Percentiles rank a stretch among this genome's conserved stretches.
These are phyloP conservation scores for Oxytorus armatus DNA, from an alignment of 2,888 invertebrate species.

Conservation along the genomic window DNA sequence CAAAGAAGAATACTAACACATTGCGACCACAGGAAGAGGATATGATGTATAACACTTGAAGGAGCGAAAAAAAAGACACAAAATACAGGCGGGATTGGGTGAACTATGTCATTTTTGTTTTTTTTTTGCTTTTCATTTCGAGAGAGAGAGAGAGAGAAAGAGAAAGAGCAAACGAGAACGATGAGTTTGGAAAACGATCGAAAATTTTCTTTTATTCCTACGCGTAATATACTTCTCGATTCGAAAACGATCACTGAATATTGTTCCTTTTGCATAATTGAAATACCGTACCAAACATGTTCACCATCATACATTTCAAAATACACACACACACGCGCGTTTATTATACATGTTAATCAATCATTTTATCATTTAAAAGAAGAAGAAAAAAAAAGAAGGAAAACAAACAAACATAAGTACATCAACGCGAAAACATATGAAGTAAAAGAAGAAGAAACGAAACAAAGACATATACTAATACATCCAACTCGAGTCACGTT, in stretches of 20 bases:
- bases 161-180: too few relatives aligned
- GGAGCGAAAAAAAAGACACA: conserved; percentile 49
- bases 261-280: conserved; percentile 72
- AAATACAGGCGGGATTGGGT: conserved; percentile 25
- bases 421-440: conserved; percentile 55
- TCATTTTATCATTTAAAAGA: conserved; percentile 58
- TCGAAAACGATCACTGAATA: conserved; percentile 27
- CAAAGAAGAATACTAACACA: conserved; percentile 62
- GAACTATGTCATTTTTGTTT: conserved; percentile 6
- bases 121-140: conserved; percentile 17
- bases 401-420: conserved; percentile 42
- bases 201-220: conserved; percentile 7
- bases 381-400: conserved; percentile 2
- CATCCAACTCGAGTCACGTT: conserved; percentile 79
- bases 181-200: conserved; percentile 7
- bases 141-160: too few relatives aligned
- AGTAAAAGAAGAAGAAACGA: conserved; percentile 34
- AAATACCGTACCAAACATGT: conserved; percentile 66
- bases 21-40: conserved; percentile 61
- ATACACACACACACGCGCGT: conserved; percentile 59
- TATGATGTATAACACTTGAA: conserved; percentile 57
- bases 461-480: conserved; percentile 66
- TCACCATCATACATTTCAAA: conserved; percentile 66
- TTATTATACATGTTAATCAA: conserved; percentile 60
- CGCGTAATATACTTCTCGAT: conserved; percentile 64